Evolutionary conservation across 2,797 vertebrate species (phyloP).

Genomic region (Pyrocephalus nanus): DNA sequence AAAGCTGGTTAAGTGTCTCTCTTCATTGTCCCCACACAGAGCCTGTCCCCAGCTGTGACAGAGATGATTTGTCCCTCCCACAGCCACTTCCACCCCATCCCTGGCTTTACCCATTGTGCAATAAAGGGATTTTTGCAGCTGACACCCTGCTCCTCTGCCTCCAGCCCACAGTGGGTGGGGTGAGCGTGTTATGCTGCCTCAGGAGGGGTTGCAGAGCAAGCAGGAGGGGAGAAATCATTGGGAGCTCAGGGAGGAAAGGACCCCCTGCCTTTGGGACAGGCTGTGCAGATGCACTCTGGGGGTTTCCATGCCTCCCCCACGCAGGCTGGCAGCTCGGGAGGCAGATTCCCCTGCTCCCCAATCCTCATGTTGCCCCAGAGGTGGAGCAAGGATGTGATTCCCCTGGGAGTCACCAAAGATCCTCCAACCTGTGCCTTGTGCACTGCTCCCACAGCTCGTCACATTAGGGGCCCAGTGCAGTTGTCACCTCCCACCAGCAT

Average conservation of each 20-base stretch:
- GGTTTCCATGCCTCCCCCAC: background rate
- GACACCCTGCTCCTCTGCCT: background rate
- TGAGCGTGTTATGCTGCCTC: background rate
- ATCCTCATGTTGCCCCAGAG: fast-evolving
- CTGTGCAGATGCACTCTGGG: fast-evolving
- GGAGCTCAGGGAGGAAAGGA: background rate
- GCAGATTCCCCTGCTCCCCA: background rate
- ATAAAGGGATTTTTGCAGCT: background rate
- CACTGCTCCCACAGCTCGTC: background rate
- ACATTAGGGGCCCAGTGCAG: background rate
- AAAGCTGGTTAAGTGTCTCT: background rate
- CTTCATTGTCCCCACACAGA: background rate
- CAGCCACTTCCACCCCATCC: fast-evolving
- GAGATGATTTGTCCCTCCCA: fast-evolving
- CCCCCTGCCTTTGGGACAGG: fast-evolving
- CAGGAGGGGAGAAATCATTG: background rate
- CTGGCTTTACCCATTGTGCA: background rate
- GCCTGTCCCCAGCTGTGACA: background rate
- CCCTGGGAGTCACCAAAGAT: background rate
- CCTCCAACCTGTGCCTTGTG: background rate
- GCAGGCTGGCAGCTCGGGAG: background rate
- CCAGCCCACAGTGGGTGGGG: fast-evolving
- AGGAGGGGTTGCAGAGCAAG: background rate
- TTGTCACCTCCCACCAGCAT: background rate
- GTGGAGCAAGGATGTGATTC: background rate